These are phyloP conservation scores for Chamaedrilus cognettii DNA, from an alignment of 2,888 invertebrate genomes.

Conservation along the genomic window DNA sequence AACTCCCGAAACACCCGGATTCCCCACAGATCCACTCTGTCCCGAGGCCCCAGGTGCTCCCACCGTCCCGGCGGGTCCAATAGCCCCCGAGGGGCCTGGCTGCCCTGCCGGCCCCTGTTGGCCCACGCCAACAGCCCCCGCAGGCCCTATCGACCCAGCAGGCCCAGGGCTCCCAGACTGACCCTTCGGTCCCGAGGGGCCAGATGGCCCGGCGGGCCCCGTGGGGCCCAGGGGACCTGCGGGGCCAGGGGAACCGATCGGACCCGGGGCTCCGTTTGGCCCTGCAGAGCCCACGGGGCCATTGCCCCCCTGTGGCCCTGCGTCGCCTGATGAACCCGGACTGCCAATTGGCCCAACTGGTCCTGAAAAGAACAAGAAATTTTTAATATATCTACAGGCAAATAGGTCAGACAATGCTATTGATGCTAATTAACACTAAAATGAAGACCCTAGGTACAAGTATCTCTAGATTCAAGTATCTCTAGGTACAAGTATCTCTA, in stretches of 20 bases:
- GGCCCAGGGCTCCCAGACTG: slow-evolving; percentile 27
- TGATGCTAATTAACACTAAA: too few species aligned
- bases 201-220: slow-evolving; percentile 64
- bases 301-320: slow-evolving; percentile 21
- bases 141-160: slow-evolving; percentile 64
- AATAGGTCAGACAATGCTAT: too few species aligned
- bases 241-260: slow-evolving; percentile 41
- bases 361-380: slow-evolving; percentile 26
- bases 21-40: slow-evolving; percentile 17
- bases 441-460: too few species aligned
- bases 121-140: slow-evolving; percentile 1
- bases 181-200: slow-evolving; percentile 67
- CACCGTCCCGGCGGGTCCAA: slow-evolving; percentile 33
- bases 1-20: not conserved
- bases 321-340: slow-evolving; percentile 28
- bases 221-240: slow-evolving; percentile 27
- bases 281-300: slow-evolving; percentile 29
- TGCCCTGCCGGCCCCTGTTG: slow-evolving; percentile 38
- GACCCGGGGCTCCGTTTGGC: slow-evolving; percentile 61
- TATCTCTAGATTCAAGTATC: too few species aligned
- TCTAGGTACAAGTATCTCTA: too few species aligned
- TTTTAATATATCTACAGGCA: too few species aligned
- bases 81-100: slow-evolving; percentile 30
- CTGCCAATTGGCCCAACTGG: slow-evolving; percentile 24
- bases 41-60: slow-evolving; percentile 63